Conservation (phyloP, 1,140 invertebrate species). For the Coelopa frigida region DNA sequence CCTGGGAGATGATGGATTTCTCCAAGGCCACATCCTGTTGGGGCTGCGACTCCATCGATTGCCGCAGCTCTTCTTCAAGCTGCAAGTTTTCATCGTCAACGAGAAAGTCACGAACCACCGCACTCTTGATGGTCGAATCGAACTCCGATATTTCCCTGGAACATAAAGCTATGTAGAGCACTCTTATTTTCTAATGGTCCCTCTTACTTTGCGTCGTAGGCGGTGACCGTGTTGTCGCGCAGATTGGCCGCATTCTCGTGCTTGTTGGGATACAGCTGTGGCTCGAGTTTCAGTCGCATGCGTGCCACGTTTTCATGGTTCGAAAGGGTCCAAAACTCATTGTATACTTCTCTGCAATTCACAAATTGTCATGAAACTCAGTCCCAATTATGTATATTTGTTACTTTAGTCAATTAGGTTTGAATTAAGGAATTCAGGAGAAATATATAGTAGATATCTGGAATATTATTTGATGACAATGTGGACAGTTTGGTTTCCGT, state of each 20-base stretch:
- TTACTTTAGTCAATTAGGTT: too few species aligned
- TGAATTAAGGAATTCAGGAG: too few species aligned
- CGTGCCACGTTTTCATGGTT: conserved; percentile 57
- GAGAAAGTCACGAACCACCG: conserved; percentile 37
- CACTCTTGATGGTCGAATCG: conserved; percentile 40
- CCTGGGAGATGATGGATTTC: conserved; percentile 54
- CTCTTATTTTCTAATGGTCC: too few species aligned
- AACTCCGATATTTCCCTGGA: conserved; percentile 38
- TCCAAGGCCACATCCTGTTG: conserved; percentile 45
- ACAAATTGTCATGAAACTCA: neutral
- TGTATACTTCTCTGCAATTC: conserved; percentile 28
- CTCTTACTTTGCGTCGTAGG: conserved; percentile 39
- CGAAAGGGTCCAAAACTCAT: conserved; percentile 54
- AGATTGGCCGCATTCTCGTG: conserved; percentile 56
- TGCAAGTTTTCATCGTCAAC: conserved; percentile 38
- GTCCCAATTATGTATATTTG: neutral
- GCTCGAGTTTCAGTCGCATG: conserved; percentile 58
- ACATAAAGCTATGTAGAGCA: neutral
- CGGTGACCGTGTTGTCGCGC: conserved; percentile 52
- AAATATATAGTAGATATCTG: too few species aligned
- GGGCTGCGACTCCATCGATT: conserved; percentile 32
- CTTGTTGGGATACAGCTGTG: conserved; percentile 48
- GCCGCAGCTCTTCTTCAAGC: conserved; percentile 37
- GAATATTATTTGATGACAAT: too few species aligned
- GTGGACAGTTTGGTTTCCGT: too few species aligned